Conservation (phyloP, 2,888 invertebrate genomes). For the Leucoptera coffeella region DNA sequence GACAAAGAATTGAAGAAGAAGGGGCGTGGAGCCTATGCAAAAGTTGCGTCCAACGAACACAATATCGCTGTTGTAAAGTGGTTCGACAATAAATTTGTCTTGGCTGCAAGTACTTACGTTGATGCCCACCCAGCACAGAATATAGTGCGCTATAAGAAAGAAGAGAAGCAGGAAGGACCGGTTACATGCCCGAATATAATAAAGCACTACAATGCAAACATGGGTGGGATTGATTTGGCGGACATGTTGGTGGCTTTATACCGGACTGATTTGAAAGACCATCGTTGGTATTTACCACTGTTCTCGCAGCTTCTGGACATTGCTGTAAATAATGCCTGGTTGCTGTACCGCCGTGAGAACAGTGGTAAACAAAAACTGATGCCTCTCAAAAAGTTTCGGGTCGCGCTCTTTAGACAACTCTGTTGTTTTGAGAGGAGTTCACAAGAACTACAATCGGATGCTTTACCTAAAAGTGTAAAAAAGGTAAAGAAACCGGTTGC, state of each 20-base stretch:
- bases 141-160: slow-evolving; percentile 8
- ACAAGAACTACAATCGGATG: too few species aligned
- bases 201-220: slow-evolving; percentile 9
- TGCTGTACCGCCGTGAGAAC: neutral
- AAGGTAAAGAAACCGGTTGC: too few species aligned
- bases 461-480: too few species aligned
- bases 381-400: too few species aligned
- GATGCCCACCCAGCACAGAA: slow-evolving; percentile 7
- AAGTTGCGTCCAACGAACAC: neutral
- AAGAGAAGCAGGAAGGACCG: slow-evolving; percentile 6
- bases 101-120: slow-evolving; percentile 8
- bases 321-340: slow-evolving; percentile 2
- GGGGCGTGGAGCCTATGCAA: neutral
- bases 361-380: too few species aligned
- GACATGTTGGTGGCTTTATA: slow-evolving; percentile 5
- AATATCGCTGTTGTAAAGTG: slow-evolving; percentile 4
- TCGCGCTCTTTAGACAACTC: too few species aligned
- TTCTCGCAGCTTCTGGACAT: slow-evolving; percentile 6
- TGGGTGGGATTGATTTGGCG: slow-evolving; percentile 10
- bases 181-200: slow-evolving; percentile 9
- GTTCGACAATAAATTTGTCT: slow-evolving; percentile 10
- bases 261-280: slow-evolving; percentile 4
- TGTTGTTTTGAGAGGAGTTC: too few species aligned
- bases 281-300: slow-evolving; percentile 8
- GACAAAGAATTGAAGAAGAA: slow-evolving; percentile 2